Percentiles rank a stretch among this genome's conserved stretches.
phyloP scores from a whole-genome alignment of 2,888 invertebrate species.

The Drosophila formosana region DNA sequence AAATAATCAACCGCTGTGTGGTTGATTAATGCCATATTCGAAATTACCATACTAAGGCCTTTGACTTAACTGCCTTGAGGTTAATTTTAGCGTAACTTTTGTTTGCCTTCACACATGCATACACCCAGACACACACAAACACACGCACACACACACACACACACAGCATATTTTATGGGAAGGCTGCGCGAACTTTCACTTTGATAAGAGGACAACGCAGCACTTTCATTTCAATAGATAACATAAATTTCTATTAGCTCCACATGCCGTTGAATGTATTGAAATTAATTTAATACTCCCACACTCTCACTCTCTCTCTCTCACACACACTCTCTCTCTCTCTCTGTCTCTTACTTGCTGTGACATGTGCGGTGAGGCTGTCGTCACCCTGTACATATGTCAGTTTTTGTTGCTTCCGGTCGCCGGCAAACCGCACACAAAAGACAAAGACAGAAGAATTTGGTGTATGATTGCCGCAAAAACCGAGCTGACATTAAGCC shows the following conservation, averaged over 20 bases:
- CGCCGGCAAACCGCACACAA: conserved; percentile 26
- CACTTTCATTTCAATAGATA: conserved; percentile 36
- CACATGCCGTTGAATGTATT: conserved; percentile 43
- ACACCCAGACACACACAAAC: background rate
- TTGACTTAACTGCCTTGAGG: background rate
- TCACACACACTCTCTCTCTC: background rate
- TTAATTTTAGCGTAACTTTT: conserved; percentile 5
- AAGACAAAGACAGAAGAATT: conserved; percentile 46
- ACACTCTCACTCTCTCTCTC: no score
- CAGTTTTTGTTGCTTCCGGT: conserved; percentile 36
- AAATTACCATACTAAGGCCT: background rate
- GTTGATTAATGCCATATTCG: background rate
- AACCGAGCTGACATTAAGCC: conserved; percentile 58
- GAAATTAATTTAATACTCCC: conserved; percentile 63
- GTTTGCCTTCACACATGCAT: conserved; percentile 7
- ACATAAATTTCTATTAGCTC: conserved; percentile 68
- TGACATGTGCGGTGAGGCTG: background rate
- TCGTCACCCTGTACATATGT: conserved; percentile 34
- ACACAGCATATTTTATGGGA: background rate
- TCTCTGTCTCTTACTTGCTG: background rate
- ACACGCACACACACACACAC: background rate
- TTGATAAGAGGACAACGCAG: conserved; percentile 19
- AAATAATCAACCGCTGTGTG: background rate
- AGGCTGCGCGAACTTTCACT: conserved; percentile 23
- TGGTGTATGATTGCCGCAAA: conserved; percentile 33